Evolutionary conservation across 2,888 invertebrate species (phyloP).

Genomic region (Scaptomyza parva): DNA sequence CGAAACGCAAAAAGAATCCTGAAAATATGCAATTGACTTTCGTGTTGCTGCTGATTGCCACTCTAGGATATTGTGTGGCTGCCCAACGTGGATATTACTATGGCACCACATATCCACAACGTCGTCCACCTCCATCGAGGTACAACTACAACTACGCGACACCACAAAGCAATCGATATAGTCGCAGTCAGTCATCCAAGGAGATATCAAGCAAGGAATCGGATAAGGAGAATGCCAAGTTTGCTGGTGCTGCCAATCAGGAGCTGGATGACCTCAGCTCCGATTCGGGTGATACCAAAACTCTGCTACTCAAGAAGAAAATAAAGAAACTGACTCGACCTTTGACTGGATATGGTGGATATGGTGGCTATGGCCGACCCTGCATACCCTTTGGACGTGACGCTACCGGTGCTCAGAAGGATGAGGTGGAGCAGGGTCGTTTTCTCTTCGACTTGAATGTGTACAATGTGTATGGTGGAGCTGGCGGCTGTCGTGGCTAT

Average conservation of each 20-base stretch:
- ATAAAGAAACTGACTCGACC: constrained; percentile 50
- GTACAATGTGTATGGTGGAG: constrained; percentile 76
- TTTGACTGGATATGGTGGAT: constrained; percentile 35
- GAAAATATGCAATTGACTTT: constrained; percentile 51
- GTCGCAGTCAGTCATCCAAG: constrained; percentile 37
- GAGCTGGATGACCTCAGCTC: constrained; percentile 69
- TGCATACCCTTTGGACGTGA: constrained; percentile 74
- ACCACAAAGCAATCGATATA: constrained; percentile 42
- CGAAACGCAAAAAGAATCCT: constrained; percentile 20
- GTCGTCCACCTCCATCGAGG: constrained; percentile 22
- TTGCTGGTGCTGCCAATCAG: constrained; percentile 79
- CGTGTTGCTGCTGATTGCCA: constrained; percentile 31
- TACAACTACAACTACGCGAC: constrained; percentile 11
- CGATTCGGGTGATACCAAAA: constrained; percentile 54
- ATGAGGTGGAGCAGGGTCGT: constrained; percentile 79
- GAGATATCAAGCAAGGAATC: constrained; percentile 33
- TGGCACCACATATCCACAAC: constrained; percentile 34
- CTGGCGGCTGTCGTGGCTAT: constrained; percentile 56
- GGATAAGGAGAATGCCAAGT: constrained; percentile 82
- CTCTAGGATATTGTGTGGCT: constrained; percentile 47
- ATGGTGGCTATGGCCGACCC: constrained; percentile 58
- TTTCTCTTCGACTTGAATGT: constrained; percentile 83
- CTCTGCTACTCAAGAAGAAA: constrained; percentile 68
- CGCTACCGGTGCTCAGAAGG: constrained; percentile 55
- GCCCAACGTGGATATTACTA: constrained; percentile 64